phyloP scores from a whole-genome alignment of 2,797 vertebrate genomes.

The Pogonophryne albipinna region DNA sequence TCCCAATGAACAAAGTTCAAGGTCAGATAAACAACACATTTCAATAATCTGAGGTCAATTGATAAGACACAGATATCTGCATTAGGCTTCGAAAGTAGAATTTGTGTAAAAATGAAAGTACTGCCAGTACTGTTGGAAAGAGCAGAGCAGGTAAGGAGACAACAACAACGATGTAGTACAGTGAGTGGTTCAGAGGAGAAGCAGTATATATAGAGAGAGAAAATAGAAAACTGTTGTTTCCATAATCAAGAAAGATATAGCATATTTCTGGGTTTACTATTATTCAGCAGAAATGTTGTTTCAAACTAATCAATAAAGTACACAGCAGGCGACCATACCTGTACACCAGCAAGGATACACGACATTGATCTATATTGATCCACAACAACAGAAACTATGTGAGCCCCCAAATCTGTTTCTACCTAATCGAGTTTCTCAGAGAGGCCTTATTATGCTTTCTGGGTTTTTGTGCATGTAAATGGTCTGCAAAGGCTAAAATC shows the following conservation, averaged over 20 bases:
- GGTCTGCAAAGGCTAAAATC: no score
- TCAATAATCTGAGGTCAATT: no score
- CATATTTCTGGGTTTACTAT: slow-evolving; percentile 8
- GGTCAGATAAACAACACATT: no score
- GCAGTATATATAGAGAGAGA: neutral
- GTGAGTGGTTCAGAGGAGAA: neutral
- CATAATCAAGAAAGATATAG: slow-evolving; percentile 25
- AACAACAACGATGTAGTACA: neutral
- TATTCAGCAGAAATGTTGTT: slow-evolving; percentile 10
- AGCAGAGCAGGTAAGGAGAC: neutral
- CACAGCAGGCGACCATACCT: slow-evolving; percentile 4
- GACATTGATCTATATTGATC: neutral
- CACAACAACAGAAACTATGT: neutral
- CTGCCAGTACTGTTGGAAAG: no score
- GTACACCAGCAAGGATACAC: slow-evolving; percentile 5
- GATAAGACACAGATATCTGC: no score
- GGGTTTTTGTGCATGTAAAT: no score
- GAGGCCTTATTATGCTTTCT: no score
- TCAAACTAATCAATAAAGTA: slow-evolving; percentile 21
- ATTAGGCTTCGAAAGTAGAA: no score
- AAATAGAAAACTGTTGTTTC: neutral
- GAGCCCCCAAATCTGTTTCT: neutral
- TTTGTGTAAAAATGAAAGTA: no score
- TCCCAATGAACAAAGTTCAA: no score
- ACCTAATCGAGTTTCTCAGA: neutral